phyloP scores from a whole-genome alignment of 2,888 invertebrate genomes.

The Mechanitis mazaeus region DNA sequence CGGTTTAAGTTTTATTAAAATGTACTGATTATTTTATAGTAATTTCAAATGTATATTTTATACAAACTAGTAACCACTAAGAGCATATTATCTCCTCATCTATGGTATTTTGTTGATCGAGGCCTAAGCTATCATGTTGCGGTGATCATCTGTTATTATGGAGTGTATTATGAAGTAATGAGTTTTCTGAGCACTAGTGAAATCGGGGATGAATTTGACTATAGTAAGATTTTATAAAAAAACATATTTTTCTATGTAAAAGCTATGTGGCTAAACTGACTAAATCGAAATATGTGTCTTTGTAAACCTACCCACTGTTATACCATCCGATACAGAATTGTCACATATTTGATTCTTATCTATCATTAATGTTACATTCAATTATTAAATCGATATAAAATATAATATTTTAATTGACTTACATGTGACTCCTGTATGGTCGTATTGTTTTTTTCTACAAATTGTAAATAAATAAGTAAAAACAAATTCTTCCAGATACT shows the following conservation, averaged over 20 bases:
- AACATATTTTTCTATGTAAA: background rate
- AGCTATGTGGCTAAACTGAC: background rate
- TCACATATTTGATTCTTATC: background rate
- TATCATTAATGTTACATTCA: background rate
- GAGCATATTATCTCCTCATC: slow-evolving; percentile 60
- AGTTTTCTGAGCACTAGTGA: background rate
- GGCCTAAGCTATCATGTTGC: slow-evolving; percentile 24
- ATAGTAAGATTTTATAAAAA: background rate
- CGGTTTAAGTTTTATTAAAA: slow-evolving; percentile 69
- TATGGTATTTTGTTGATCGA: slow-evolving; percentile 45
- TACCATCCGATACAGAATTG: background rate
- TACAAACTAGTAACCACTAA: slow-evolving; percentile 56
- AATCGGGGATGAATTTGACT: background rate
- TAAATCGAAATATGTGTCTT: background rate
- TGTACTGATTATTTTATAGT: slow-evolving; percentile 74
- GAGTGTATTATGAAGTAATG: background rate
- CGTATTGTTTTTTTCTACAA: background rate
- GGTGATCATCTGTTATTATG: background rate
- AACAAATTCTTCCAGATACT: background rate
- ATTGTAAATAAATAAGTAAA: background rate
- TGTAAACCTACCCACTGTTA: background rate
- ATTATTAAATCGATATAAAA: no score
- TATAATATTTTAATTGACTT: no score
- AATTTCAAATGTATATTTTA: slow-evolving; percentile 62
- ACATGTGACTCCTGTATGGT: no score